Evolutionary conservation across 1,140 invertebrate genomes (phyloP).

Genomic region (Gryon sp.): DNA sequence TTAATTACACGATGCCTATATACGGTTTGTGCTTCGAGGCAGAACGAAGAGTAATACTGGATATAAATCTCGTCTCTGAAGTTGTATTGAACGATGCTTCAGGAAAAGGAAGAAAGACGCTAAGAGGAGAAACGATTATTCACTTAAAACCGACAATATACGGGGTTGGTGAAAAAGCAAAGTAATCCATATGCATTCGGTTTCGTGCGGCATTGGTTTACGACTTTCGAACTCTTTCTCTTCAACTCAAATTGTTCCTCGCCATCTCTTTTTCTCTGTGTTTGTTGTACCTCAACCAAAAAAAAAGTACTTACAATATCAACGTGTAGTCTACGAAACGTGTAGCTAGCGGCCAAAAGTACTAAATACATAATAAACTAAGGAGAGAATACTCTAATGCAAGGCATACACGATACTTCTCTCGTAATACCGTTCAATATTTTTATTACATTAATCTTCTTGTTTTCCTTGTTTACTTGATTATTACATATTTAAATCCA

Average conservation of each 20-base stretch:
- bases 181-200: slow-evolving; percentile 42
- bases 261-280: slow-evolving; percentile 1
- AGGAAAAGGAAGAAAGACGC: slow-evolving; percentile 55
- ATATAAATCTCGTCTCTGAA: slow-evolving; percentile 48
- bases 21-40: slow-evolving; percentile 30
- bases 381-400: too few species aligned
- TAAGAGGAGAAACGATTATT: slow-evolving; percentile 58
- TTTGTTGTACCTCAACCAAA: slow-evolving; percentile 28
- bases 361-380: too few species aligned
- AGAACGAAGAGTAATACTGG: slow-evolving; percentile 45
- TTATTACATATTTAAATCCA: too few species aligned
- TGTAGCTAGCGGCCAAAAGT: too few species aligned
- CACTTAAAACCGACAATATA: slow-evolving; percentile 60
- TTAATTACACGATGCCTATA: slow-evolving; percentile 50
- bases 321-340: too few species aligned
- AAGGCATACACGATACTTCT: too few species aligned
- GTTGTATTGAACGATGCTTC: slow-evolving; percentile 51
- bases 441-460: too few species aligned
- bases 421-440: too few species aligned
- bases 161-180: slow-evolving; percentile 51
- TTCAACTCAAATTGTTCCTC: slow-evolving; percentile 1
- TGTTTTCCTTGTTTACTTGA: too few species aligned
- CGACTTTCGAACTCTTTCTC: slow-evolving; percentile 30
- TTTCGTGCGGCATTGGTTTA: slow-evolving; percentile 43
- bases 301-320: too few species aligned